Conservation (phyloP, 2,888 invertebrate species). For the Phaedon cochleariae region DNA sequence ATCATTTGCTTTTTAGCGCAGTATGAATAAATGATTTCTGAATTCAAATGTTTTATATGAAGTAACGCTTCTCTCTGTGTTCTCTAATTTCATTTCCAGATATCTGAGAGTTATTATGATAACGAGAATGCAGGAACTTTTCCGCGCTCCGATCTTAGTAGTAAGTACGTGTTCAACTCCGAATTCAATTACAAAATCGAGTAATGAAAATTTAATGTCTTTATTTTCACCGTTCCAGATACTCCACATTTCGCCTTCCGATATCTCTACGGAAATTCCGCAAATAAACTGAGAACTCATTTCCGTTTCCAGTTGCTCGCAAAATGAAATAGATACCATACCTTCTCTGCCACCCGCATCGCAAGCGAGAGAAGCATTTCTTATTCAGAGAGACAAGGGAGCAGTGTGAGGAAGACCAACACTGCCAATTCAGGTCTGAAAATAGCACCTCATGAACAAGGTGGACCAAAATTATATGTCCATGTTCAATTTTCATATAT, state of each 20-base stretch:
- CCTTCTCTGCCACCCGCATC: slow-evolving; percentile 9
- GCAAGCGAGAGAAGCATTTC: background rate
- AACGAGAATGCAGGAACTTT: too few relatives aligned
- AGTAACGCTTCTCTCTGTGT: too few relatives aligned
- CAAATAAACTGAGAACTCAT: slow-evolving; percentile 23
- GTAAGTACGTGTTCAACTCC: background rate
- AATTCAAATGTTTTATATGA: too few relatives aligned
- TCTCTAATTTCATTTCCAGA: too few relatives aligned
- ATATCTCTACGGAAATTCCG: slow-evolving; percentile 22
- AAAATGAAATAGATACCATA: slow-evolving; percentile 19
- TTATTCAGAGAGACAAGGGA: slow-evolving; percentile 4
- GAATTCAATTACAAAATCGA: slow-evolving; percentile 18
- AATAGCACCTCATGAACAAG: too few relatives aligned
- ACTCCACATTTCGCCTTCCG: slow-evolving; percentile 21
- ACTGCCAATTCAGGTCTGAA: background rate
- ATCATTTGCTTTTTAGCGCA: too few relatives aligned
- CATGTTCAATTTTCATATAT: too few relatives aligned
- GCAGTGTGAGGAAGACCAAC: background rate
- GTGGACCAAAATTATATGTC: too few relatives aligned
- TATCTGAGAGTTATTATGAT: background rate
- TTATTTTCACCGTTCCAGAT: slow-evolving; percentile 6
- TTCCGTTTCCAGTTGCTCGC: slow-evolving; percentile 16
- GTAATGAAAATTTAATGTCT: slow-evolving; percentile 22
- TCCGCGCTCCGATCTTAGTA: too few relatives aligned
- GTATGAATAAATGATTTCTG: too few relatives aligned